Percentiles rank a stretch among this genome's conserved stretches.
Conservation (phyloP, 2,113 vertebrate species). For the Scortum barcoo region DNA sequence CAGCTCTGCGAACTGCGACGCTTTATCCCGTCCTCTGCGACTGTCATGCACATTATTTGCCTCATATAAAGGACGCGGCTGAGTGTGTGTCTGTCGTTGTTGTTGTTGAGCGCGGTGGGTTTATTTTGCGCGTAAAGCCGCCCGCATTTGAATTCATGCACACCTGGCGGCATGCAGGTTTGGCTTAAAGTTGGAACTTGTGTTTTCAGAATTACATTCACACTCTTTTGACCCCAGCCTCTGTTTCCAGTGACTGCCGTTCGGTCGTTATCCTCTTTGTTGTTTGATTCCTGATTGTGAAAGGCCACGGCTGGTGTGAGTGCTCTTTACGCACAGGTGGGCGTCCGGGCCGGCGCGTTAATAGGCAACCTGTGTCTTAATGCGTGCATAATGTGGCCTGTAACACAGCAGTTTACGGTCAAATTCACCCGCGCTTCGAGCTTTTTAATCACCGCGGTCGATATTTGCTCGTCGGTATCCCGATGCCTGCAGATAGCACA, state of each 20-base stretch:
- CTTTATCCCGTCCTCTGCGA: not conserved
- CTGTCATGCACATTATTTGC: slow-evolving; percentile 2
- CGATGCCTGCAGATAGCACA: slow-evolving; percentile 77
- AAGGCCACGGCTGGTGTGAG: slow-evolving; percentile 28
- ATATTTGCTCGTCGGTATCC: slow-evolving; percentile 75
- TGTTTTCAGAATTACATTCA: not conserved
- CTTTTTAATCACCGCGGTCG: slow-evolving; percentile 80
- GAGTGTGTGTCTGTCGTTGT: slow-evolving; percentile 9
- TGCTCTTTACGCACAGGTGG: slow-evolving; percentile 49
- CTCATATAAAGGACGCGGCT: not conserved
- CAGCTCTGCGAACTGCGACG: slow-evolving; percentile 14
- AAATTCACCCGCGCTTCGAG: slow-evolving; percentile 50
- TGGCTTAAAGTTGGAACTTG: not conserved
- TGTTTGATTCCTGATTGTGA: slow-evolving; percentile 37
- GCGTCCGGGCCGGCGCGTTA: slow-evolving; percentile 21
- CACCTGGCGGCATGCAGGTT: slow-evolving; percentile 1
- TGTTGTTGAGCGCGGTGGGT: not conserved
- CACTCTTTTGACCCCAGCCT: not conserved
- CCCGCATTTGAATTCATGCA: slow-evolving; percentile 42
- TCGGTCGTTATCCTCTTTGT: slow-evolving; percentile 40
- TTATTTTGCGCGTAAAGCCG: slow-evolving; percentile 16
- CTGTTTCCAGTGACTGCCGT: slow-evolving; percentile 6
- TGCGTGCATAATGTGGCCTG: slow-evolving; percentile 45
- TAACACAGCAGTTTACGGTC: slow-evolving; percentile 42
- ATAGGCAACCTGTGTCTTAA: slow-evolving; percentile 46